Percentiles rank a stretch among this genome's conserved stretches.
Evolutionary conservation across 2,888 invertebrate species (phyloP).

Genomic region (Archips xylosteana): DNA sequence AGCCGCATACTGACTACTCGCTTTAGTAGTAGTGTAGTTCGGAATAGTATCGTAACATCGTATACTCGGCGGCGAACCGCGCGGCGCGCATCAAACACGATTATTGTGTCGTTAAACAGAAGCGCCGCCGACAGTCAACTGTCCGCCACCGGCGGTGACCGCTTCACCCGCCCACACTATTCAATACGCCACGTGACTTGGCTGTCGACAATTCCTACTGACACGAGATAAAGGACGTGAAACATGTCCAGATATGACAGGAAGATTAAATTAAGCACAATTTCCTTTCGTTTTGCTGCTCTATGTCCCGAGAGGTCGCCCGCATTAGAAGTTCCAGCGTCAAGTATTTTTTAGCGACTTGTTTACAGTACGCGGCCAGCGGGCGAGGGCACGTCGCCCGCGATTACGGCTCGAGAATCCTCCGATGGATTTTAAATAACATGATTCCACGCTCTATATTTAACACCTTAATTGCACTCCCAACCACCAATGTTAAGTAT

Average conservation of each 20-base stretch:
- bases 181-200: not conserved
- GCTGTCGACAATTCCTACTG: not conserved
- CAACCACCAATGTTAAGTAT: too few relatives aligned
- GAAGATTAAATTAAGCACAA: conserved; percentile 28
- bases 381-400: too few relatives aligned
- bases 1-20: not conserved
- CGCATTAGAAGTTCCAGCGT: not conserved
- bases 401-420: not conserved
- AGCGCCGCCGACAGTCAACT: not conserved
- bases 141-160: not conserved
- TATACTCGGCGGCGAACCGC: not conserved
- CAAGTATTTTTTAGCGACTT: not conserved
- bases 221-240: conserved; percentile 4
- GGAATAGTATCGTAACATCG: not conserved
- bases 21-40: not conserved
- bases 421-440: not conserved
- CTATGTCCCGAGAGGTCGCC: not conserved
- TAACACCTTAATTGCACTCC: not conserved
- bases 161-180: not conserved
- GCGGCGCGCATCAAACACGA: conserved; percentile 1
- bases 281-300: conserved; percentile 1
- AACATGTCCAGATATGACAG: conserved; percentile 5
- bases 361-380: too few relatives aligned
- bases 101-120: conserved; percentile 2
- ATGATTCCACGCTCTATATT: not conserved